These are phyloP conservation scores for Poeciliopsis prolifica DNA, from an alignment of 2,113 vertebrate genomes.

Conservation along the genomic window DNA sequence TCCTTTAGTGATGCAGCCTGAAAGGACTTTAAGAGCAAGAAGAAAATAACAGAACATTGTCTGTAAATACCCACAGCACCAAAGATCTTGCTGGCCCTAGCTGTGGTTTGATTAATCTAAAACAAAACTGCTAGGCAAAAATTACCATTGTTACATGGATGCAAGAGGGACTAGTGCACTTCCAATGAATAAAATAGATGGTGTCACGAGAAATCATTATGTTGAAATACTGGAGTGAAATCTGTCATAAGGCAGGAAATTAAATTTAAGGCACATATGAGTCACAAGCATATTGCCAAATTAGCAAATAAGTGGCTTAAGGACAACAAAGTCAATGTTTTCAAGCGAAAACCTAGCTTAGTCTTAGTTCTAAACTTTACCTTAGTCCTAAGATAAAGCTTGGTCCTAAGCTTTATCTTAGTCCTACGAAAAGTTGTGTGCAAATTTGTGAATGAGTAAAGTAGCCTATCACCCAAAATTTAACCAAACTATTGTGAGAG, in stretches of 20 bases:
- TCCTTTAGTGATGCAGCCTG: too few relatives aligned
- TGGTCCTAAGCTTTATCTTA: not conserved
- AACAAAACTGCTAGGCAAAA: too few relatives aligned
- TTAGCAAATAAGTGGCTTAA: not conserved
- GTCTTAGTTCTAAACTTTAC: not conserved
- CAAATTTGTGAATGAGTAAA: not conserved
- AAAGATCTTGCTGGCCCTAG: too few relatives aligned
- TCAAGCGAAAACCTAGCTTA: too few relatives aligned
- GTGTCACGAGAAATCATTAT: not conserved
- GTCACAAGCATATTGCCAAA: not conserved
- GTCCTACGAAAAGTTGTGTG: not conserved
- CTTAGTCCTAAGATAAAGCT: not conserved
- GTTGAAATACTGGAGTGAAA: not conserved
- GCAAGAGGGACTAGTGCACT: too few relatives aligned
- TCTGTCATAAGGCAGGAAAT: not conserved
- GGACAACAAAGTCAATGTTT: not conserved
- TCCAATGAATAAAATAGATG: not conserved
- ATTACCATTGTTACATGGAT: too few relatives aligned
- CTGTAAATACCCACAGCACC: too few relatives aligned
- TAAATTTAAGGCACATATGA: not conserved
- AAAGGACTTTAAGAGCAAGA: too few relatives aligned
- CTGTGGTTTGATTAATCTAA: too few relatives aligned
- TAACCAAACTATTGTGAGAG: too few relatives aligned
- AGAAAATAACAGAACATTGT: too few relatives aligned
- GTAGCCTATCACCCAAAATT: not conserved